Percentiles rank a stretch among this genome's conserved stretches.
Conservation (phyloP, 2,888 invertebrate genomes). For the Coleophora deauratella region DNA sequence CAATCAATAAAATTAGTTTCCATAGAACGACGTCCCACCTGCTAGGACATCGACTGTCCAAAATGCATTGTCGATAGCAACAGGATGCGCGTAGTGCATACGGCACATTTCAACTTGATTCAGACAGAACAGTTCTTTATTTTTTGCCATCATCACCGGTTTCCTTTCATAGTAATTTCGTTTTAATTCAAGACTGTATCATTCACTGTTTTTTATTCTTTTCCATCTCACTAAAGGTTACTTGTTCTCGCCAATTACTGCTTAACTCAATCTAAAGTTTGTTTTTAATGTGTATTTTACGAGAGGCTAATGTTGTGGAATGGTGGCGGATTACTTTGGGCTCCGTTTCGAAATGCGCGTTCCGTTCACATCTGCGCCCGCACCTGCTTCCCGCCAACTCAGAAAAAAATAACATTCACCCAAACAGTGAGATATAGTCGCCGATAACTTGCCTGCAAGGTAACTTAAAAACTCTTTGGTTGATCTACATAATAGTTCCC, state of each 20-base stretch:
- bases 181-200: constrained; percentile 10
- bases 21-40: too few species aligned
- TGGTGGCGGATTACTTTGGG: constrained; percentile 20
- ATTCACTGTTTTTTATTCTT: constrained; percentile 4
- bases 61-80: constrained; percentile 26
- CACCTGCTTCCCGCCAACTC: constrained; percentile 41
- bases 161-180: constrained; percentile 5
- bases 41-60: constrained; percentile 17
- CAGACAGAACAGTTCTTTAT: background rate
- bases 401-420: constrained; percentile 30
- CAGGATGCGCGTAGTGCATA: constrained; percentile 15
- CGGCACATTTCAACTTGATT: constrained; percentile 13
- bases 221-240: constrained; percentile 10
- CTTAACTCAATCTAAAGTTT: constrained; percentile 6
- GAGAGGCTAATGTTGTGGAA: too few species aligned
- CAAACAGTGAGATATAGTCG: constrained; percentile 19
- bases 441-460: constrained; percentile 27
- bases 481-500: background rate
- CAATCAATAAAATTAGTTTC: too few species aligned
- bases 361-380: constrained; percentile 41
- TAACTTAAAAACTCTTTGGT: constrained; percentile 8
- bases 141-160: constrained; percentile 5
- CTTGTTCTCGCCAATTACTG: background rate
- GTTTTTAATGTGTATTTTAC: constrained; percentile 1
- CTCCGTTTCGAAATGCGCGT: constrained; percentile 28